These are phyloP conservation scores for Okamejei kenojei DNA, from an alignment of 2,797 vertebrate species.

Conservation along the genomic window DNA sequence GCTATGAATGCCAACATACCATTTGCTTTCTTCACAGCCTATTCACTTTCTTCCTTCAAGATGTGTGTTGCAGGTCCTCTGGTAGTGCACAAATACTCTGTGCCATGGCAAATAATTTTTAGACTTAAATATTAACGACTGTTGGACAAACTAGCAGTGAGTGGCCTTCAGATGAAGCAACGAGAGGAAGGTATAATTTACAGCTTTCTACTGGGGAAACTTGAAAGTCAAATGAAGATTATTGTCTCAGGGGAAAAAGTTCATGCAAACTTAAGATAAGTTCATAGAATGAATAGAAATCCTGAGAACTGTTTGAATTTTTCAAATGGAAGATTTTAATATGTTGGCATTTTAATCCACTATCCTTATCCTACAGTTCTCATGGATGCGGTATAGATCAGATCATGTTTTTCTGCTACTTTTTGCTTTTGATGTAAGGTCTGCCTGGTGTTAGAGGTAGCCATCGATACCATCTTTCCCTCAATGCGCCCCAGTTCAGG, in stretches of 20 bases:
- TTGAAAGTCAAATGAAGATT: neutral
- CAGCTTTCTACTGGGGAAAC: neutral
- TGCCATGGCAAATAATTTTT: too few species aligned
- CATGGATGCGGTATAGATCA: neutral
- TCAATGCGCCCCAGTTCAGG: too few species aligned
- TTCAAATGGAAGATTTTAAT: neutral
- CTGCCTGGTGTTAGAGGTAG: too few species aligned
- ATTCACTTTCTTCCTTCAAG: too few species aligned
- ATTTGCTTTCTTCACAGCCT: too few species aligned
- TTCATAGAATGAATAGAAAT: neutral
- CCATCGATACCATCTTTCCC: too few species aligned
- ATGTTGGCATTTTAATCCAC: neutral
- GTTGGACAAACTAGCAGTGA: neutral
- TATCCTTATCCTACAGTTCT: neutral
- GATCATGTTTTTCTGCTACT: neutral
- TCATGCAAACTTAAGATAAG: neutral
- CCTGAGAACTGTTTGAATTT: neutral
- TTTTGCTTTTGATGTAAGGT: neutral
- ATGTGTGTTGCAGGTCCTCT: too few species aligned
- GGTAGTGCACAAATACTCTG: too few species aligned
- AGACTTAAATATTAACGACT: neutral
- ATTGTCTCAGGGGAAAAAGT: neutral
- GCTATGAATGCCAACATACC: too few species aligned
- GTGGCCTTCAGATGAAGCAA: neutral
- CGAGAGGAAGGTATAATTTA: neutral